Evolutionary conservation across 2,113 vertebrate genomes (phyloP).

Genomic region (Picathartes gymnocephalus): DNA sequence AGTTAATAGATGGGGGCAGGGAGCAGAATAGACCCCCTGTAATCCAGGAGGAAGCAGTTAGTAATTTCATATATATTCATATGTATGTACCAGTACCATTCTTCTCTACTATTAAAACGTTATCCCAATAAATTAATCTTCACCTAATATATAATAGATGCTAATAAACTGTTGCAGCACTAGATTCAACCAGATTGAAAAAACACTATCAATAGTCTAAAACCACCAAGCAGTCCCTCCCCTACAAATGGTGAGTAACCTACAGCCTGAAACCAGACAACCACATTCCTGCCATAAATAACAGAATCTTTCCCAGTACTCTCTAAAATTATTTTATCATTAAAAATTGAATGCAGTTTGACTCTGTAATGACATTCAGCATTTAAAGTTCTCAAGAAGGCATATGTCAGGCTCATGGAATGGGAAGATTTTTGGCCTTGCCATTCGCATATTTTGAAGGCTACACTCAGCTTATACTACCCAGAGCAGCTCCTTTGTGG

Average conservation of each 20-base stretch:
- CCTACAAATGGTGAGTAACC: not conserved
- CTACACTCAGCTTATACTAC: no score
- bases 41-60: not conserved
- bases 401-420: not conserved
- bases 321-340: not conserved
- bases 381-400: not conserved
- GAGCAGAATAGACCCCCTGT: not conserved
- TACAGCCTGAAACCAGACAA: not conserved
- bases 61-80: not conserved
- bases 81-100: not conserved
- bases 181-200: not conserved
- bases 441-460: not conserved
- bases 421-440: not conserved
- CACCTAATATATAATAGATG: not conserved
- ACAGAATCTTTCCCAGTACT: not conserved
- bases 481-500: not conserved
- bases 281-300: not conserved
- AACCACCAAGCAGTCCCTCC: not conserved
- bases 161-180: not conserved
- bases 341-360: not conserved
- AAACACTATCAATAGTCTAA: not conserved
- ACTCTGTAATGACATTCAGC: not conserved
- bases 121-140: not conserved
- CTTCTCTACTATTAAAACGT: not conserved
- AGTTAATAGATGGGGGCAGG: not conserved